These are phyloP conservation scores for Planiliza haematocheilus DNA, from an alignment of 2,113 vertebrate genomes.

Conservation along the genomic window DNA sequence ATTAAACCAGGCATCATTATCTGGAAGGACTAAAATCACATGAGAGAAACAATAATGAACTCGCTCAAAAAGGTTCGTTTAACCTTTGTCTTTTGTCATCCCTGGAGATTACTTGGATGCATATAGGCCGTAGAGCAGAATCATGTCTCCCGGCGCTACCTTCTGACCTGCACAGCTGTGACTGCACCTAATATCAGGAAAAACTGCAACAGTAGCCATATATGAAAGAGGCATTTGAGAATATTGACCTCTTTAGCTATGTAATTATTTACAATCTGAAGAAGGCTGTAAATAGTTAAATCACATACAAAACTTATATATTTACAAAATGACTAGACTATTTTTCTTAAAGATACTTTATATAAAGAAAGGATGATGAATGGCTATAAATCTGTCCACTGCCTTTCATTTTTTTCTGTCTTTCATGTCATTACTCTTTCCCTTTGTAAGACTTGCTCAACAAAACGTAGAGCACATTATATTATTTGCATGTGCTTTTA, in stretches of 20 bases:
- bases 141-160: neutral
- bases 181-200: neutral
- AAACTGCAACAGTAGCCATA: no score
- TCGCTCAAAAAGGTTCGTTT: neutral
- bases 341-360: no score
- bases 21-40: neutral
- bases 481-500: no score
- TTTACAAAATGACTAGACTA: no score
- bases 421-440: no score
- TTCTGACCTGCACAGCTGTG: constrained; percentile 1
- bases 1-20: neutral
- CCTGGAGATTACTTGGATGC: neutral
- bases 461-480: no score
- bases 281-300: no score
- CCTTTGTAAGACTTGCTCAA: no score
- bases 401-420: no score
- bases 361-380: neutral
- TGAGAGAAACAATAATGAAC: neutral
- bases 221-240: neutral
- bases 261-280: no score
- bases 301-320: no score
- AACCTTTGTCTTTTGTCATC: constrained; percentile 25
- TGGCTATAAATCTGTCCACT: neutral
- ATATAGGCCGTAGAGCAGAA: neutral
- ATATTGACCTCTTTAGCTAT: neutral